phyloP scores from a whole-genome alignment of 2,888 invertebrate species.

The Pristionchus maxplancki region DNA sequence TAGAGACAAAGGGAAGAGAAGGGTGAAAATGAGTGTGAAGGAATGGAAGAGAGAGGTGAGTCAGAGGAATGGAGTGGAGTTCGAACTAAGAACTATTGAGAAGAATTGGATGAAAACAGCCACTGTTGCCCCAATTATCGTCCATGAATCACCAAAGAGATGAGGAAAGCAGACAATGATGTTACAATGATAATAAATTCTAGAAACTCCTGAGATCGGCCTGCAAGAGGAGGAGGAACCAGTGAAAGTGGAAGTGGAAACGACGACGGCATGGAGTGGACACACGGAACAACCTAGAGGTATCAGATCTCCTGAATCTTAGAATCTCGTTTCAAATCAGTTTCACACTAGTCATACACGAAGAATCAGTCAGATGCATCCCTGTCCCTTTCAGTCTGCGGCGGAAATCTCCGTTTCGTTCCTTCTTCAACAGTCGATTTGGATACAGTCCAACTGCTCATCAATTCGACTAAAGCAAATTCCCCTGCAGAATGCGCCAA shows the following conservation, averaged over 20 bases:
- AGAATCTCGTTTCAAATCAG: background rate
- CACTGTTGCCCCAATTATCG: background rate
- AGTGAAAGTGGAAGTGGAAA: conserved; percentile 24
- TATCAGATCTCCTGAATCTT: background rate
- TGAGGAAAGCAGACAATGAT: background rate
- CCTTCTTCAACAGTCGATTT: conserved; percentile 61
- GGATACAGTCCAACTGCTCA: conserved; percentile 66
- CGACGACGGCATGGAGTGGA: conserved; percentile 45
- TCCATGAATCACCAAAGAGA: background rate
- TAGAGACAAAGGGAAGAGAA: conserved; percentile 23
- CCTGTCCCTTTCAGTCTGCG: conserved; percentile 51
- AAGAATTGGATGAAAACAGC: background rate
- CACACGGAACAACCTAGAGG: conserved; percentile 33
- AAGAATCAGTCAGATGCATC: background rate
- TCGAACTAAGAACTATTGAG: background rate
- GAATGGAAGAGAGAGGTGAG: background rate
- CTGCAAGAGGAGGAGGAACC: conserved; percentile 43
- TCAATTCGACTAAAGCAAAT: conserved; percentile 61
- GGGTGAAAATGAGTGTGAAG: background rate
- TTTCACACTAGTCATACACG: background rate
- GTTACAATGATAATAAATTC: background rate
- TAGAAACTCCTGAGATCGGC: background rate
- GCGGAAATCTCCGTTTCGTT: conserved; percentile 57
- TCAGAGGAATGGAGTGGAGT: background rate
- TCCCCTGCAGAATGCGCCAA: conserved; percentile 65